phyloP scores from a whole-genome alignment of 2,113 vertebrate genomes.

The Phoenicopterus ruber region DNA sequence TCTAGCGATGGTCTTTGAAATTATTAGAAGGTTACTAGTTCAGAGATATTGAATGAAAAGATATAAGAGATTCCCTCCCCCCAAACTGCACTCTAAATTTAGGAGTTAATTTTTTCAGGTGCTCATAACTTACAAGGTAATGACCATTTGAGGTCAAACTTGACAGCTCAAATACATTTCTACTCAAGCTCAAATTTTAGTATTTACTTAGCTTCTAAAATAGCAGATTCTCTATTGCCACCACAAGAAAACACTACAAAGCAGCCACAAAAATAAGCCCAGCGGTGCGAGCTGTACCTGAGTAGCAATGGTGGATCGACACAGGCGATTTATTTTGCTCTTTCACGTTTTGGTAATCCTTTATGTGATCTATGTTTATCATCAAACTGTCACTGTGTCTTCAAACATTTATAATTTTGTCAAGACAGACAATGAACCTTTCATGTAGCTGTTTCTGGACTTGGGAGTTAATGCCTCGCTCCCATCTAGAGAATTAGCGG shows the following conservation, averaged over 20 bases:
- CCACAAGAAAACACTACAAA: background rate
- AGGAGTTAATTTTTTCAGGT: background rate
- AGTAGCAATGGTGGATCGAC: background rate
- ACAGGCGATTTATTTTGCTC: background rate
- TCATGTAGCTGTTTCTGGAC: constrained; percentile 49
- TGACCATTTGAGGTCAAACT: background rate
- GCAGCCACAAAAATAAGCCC: background rate
- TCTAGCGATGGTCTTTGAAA: background rate
- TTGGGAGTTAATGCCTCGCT: background rate
- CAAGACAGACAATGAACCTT: constrained; percentile 34
- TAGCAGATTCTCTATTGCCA: background rate
- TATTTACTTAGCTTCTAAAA: background rate
- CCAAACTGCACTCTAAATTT: background rate
- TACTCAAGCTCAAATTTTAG: background rate
- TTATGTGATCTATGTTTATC: constrained; percentile 17
- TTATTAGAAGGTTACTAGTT: background rate
- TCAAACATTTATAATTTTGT: constrained; percentile 57
- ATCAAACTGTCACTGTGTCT: constrained; percentile 40
- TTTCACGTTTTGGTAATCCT: constrained; percentile 27
- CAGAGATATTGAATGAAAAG: background rate
- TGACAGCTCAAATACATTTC: background rate
- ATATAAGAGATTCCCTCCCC: background rate
- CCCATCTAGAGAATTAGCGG: background rate
- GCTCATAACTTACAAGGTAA: background rate
- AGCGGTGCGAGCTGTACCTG: background rate